Percentiles rank a stretch among this genome's conserved stretches.
These are phyloP conservation scores for Dicycla oo DNA, from an alignment of 2,888 invertebrate species.

Conservation along the genomic window DNA sequence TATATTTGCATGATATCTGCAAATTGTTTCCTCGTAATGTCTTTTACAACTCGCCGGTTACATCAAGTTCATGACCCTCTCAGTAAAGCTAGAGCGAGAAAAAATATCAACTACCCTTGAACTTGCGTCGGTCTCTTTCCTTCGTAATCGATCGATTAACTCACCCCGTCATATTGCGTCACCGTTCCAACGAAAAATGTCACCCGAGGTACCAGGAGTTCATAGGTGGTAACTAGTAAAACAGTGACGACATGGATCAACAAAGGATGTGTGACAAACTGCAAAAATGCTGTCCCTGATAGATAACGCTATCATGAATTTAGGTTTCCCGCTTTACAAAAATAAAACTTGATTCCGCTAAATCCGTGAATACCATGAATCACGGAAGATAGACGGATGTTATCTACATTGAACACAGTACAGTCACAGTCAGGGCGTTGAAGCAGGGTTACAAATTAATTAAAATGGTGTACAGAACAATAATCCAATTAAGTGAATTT, in stretches of 20 bases:
- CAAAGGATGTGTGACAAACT: background rate
- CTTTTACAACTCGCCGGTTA: background rate
- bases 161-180: constrained; percentile 64
- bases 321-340: background rate
- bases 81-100: constrained; percentile 20
- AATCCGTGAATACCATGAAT: constrained; percentile 13
- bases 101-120: constrained; percentile 29
- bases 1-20: constrained; percentile 63
- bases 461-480: background rate
- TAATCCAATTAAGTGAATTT: no score
- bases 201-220: constrained; percentile 78
- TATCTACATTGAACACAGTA: constrained; percentile 1
- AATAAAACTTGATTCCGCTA: background rate
- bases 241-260: constrained; percentile 50
- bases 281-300: background rate
- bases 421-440: background rate
- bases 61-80: constrained; percentile 47
- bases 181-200: constrained; percentile 75
- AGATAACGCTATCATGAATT: constrained; percentile 4
- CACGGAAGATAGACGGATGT: background rate
- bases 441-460: background rate
- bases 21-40: constrained; percentile 60
- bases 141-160: constrained; percentile 53
- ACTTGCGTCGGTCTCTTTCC: constrained; percentile 21
- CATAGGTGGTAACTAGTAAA: constrained; percentile 66